Conservation (phyloP, 2,888 invertebrate genomes). For the Sinotaia quadrata region DNA sequence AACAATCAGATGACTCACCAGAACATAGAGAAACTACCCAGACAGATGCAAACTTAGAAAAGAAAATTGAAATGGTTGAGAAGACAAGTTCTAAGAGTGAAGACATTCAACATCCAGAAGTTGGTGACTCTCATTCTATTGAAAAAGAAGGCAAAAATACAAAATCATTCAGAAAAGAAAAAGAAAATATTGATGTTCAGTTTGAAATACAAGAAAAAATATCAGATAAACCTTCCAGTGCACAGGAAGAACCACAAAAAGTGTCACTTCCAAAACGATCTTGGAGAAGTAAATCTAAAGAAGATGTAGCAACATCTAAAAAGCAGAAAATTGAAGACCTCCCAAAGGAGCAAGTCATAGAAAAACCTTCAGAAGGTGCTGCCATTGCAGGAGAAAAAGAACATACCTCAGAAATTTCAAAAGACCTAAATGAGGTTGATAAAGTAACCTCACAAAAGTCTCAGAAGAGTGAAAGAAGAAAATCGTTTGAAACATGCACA, state of each 20-base stretch:
- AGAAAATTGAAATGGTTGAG: neutral
- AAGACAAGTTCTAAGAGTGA: no score
- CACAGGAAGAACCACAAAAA: neutral
- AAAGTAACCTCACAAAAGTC: no score
- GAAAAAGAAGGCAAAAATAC: no score
- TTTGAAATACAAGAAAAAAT: neutral
- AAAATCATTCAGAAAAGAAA: no score
- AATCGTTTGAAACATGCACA: no score
- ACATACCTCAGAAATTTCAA: neutral
- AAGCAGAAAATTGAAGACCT: neutral
- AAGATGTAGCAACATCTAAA: neutral
- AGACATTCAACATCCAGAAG: no score
- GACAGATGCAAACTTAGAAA: neutral
- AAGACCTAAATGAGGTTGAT: neutral
- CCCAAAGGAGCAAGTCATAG: constrained; percentile 6
- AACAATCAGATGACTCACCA: no score
- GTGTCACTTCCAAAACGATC: neutral
- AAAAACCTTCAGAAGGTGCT: constrained; percentile 10
- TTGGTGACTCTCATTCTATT: no score
- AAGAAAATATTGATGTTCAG: no score
- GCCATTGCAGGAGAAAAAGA: constrained; percentile 20
- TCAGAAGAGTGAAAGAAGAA: no score
- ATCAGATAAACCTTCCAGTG: neutral
- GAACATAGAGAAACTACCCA: no score
- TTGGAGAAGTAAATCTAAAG: constrained; percentile 12